These are phyloP conservation scores for Paradisaea rubra DNA, from an alignment of 2,113 vertebrate genomes.

Conservation along the genomic window DNA sequence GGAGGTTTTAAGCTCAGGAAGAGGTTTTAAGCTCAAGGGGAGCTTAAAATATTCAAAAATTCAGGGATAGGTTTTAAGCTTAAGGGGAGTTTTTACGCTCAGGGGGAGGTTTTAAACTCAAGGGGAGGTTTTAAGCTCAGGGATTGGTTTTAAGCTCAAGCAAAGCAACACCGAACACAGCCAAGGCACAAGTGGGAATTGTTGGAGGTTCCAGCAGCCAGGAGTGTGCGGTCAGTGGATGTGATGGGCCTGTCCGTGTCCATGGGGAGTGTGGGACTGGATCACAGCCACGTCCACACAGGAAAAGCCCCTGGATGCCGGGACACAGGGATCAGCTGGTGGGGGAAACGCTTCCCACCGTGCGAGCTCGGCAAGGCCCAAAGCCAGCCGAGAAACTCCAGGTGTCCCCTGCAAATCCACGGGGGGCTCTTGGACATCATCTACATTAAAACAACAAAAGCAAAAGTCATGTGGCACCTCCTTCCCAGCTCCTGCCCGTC, in stretches of 20 bases:
- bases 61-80: too few relatives aligned
- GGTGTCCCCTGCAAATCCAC: not conserved
- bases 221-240: not conserved
- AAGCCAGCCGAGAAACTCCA: not conserved
- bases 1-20: too few relatives aligned
- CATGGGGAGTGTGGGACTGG: accelerated
- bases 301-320: slow-evolving; percentile 34
- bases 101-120: not conserved
- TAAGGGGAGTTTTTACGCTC: too few relatives aligned
- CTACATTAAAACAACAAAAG: not conserved
- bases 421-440: not conserved
- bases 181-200: not conserved
- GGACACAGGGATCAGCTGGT: slow-evolving; percentile 2
- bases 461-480: accelerated
- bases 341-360: not conserved
- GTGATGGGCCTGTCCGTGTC: not conserved
- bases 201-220: not conserved
- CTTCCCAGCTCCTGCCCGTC: not conserved
- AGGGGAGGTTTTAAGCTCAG: not conserved
- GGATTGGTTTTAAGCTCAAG: not conserved
- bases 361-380: not conserved
- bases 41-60: too few relatives aligned
- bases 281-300: not conserved
- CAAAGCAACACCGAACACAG: not conserved
- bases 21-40: too few relatives aligned